These are phyloP conservation scores for Darevskia nairensis DNA, from an alignment of 2,797 vertebrate species.

Conservation along the genomic window DNA sequence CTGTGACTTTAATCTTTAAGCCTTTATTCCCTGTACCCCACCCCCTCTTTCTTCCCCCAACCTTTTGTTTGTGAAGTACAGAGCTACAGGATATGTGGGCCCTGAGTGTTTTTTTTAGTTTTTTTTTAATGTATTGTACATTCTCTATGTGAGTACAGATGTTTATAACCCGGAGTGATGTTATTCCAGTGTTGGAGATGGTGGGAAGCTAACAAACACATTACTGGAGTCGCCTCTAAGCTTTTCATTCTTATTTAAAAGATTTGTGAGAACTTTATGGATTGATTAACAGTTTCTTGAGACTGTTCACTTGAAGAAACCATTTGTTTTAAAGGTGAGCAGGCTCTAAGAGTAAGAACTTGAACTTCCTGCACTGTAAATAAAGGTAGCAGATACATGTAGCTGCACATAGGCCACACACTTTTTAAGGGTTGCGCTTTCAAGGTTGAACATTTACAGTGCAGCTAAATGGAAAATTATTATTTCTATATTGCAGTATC, in stretches of 20 bases:
- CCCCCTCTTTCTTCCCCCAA: conserved; percentile 75
- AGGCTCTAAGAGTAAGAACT: background rate
- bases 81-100: conserved; percentile 76
- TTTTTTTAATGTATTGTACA: conserved; percentile 62
- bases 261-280: background rate
- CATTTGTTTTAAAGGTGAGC: background rate
- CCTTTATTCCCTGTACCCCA: conserved; percentile 79
- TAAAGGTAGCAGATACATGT: background rate
- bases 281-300: conserved; percentile 11
- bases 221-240: conserved; percentile 48
- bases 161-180: conserved; percentile 71
- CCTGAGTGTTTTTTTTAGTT: conserved; percentile 47
- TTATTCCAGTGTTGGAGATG: conserved; percentile 71
- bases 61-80: conserved; percentile 80
- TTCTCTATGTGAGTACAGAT: conserved; percentile 75
- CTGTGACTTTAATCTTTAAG: conserved; percentile 86
- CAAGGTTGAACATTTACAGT: background rate
- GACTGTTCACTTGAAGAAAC: conserved; percentile 28
- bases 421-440: background rate
- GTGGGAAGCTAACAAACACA: conserved; percentile 53
- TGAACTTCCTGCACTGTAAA: background rate
- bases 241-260: conserved; percentile 38
- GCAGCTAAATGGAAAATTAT: background rate
- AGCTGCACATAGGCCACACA: background rate
- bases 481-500: background rate